Percentiles rank a stretch among this genome's conserved stretches.
Evolutionary conservation across 2,797 vertebrate species (phyloP).

Genomic region (Xenentodon cancila): DNA sequence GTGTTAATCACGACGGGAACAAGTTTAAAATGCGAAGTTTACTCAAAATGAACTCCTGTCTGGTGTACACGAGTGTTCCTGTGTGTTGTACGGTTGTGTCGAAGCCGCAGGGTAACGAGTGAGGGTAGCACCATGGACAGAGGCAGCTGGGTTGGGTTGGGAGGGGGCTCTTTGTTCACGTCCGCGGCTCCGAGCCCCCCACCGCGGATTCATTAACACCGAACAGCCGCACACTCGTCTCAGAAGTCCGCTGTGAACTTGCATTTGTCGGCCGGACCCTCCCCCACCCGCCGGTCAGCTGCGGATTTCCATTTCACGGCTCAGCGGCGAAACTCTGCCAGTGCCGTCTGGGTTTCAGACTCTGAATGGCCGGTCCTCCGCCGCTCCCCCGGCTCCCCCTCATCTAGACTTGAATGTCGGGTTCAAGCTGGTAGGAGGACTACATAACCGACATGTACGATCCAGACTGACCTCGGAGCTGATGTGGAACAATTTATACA

Average conservation of each 20-base stretch:
- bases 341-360: too few species aligned
- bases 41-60: fast-evolving
- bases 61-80: fast-evolving
- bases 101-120: not conserved
- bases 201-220: too few species aligned
- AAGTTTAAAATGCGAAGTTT: not conserved
- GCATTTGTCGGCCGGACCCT: conserved; percentile 33
- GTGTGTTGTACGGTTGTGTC: not conserved
- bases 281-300: conserved; percentile 72
- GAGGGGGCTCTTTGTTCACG: too few species aligned
- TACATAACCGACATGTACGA: too few species aligned
- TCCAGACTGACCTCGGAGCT: too few species aligned
- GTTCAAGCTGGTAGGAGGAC: too few species aligned
- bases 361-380: too few species aligned
- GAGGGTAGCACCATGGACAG: conserved; percentile 77
- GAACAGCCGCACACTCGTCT: too few species aligned
- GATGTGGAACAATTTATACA: too few species aligned
- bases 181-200: too few species aligned
- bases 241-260: conserved; percentile 28
- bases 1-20: conserved; percentile 11
- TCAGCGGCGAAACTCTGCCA: conserved; percentile 81
- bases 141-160: conserved; percentile 26
- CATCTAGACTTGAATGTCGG: too few species aligned
- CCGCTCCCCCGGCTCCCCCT: too few species aligned
- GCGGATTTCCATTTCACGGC: conserved; percentile 86